Conservation (phyloP, 37 sponge, comb jelly and placozoan genomes). For the Geodia barretti region DNA sequence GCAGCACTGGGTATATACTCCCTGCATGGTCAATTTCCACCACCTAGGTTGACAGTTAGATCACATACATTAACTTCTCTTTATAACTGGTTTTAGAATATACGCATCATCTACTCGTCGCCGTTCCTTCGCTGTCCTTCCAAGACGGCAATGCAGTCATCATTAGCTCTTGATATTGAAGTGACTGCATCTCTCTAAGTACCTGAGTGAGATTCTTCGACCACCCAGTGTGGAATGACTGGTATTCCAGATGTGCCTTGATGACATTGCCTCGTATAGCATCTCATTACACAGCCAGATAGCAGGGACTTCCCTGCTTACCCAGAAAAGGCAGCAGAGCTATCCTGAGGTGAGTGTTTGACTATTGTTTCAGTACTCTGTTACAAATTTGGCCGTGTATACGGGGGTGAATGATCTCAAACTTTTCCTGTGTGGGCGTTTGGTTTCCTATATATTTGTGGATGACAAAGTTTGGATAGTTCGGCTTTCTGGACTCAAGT, state of each 20-base stretch:
- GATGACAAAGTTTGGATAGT: no score
- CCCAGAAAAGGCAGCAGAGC: slow-evolving; percentile 15
- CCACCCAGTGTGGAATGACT: neutral
- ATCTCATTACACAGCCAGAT: slow-evolving; percentile 4
- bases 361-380: no score
- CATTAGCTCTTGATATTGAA: neutral
- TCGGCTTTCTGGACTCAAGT: no score
- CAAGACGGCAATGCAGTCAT: slow-evolving; percentile 45
- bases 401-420: no score
- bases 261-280: neutral
- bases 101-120: slow-evolving; percentile 19
- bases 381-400: no score
- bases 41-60: no score
- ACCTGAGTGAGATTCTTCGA: slow-evolving; percentile 22
- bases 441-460: no score
- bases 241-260: slow-evolving; percentile 28
- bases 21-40: no score
- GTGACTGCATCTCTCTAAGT: slow-evolving; percentile 14
- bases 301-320: slow-evolving; percentile 14
- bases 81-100: no score
- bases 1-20: no score
- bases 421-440: no score
- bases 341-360: slow-evolving; percentile 11
- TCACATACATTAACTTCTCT: no score
- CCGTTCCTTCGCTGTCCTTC: slow-evolving; percentile 47